Evolutionary conservation across 2,797 vertebrate genomes (phyloP).

Genomic region (Coregonus ussuriensis): DNA sequence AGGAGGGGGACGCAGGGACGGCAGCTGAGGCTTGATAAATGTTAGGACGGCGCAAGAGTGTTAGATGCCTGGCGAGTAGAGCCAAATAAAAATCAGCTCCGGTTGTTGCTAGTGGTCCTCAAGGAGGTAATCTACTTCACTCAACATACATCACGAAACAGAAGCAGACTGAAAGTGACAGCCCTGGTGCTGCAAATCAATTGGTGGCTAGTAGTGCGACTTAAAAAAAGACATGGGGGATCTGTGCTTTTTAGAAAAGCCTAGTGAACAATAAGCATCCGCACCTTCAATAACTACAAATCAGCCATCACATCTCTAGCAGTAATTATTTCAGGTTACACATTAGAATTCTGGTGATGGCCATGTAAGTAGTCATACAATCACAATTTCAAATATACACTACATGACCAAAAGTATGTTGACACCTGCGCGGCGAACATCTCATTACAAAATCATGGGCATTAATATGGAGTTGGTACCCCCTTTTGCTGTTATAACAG

Average conservation of each 20-base stretch:
- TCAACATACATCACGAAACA: conserved; percentile 19
- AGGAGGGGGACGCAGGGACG: background rate
- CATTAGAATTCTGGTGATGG: background rate
- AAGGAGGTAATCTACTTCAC: conserved; percentile 31
- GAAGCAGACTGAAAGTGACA: conserved; percentile 11
- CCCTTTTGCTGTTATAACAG: no score
- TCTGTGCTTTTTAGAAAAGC: background rate
- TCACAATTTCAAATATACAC: no score
- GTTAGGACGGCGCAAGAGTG: conserved; percentile 15
- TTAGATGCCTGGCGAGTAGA: conserved; percentile 20
- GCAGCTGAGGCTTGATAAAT: conserved; percentile 35
- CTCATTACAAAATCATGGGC: no score
- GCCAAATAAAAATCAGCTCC: conserved; percentile 39
- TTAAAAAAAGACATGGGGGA: background rate
- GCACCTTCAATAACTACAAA: background rate
- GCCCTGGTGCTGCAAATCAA: conserved; percentile 14
- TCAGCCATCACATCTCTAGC: background rate
- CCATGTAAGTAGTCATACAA: background rate
- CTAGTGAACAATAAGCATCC: background rate
- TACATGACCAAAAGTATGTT: no score
- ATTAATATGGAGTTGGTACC: no score
- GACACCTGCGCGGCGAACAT: no score
- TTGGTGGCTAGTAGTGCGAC: conserved; percentile 13
- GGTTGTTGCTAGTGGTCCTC: conserved; percentile 20
- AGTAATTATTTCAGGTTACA: background rate